Evolutionary conservation across 2,888 invertebrate genomes (phyloP).

Genomic region (Mimachlamys varia): DNA sequence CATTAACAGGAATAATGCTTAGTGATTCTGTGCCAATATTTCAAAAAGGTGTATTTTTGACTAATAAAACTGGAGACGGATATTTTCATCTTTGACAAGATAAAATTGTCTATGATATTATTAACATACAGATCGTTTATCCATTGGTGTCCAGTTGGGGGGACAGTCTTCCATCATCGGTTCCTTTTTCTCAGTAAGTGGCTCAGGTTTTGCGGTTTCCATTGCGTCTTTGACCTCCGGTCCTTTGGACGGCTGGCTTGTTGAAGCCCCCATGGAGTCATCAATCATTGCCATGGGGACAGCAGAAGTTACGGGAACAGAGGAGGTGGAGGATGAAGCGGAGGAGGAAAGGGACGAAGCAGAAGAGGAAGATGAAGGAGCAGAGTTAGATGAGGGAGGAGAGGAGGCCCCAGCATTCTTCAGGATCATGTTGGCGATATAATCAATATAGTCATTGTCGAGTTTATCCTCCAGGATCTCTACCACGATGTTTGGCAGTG

Average conservation of each 20-base stretch:
- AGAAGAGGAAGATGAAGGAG: neutral
- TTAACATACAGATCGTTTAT: slow-evolving; percentile 58
- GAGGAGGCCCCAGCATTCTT: slow-evolving; percentile 52
- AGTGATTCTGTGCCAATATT: too few species aligned
- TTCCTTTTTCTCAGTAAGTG: slow-evolving; percentile 40
- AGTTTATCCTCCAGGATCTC: slow-evolving; percentile 77
- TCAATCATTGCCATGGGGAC: slow-evolving; percentile 5
- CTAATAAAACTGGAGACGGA: too few species aligned
- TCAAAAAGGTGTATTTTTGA: too few species aligned
- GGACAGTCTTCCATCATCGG: slow-evolving; percentile 62
- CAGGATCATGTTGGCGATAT: slow-evolving; percentile 69
- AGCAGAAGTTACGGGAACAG: neutral
- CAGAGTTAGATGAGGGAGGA: neutral
- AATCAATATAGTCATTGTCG: slow-evolving; percentile 74
- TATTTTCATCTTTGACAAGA: too few species aligned
- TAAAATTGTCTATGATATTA: too few species aligned
- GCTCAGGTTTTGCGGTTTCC: neutral
- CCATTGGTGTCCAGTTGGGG: slow-evolving; percentile 68
- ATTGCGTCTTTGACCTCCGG: neutral
- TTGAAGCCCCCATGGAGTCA: neutral
- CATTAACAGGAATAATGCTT: too few species aligned
- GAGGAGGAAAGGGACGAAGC: neutral
- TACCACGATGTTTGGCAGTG: slow-evolving; percentile 76
- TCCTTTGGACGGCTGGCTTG: slow-evolving; percentile 11
- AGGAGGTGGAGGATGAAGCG: neutral